phyloP scores from a whole-genome alignment of 2,888 invertebrate genomes.

The Xestoiulus laeticollis region DNA sequence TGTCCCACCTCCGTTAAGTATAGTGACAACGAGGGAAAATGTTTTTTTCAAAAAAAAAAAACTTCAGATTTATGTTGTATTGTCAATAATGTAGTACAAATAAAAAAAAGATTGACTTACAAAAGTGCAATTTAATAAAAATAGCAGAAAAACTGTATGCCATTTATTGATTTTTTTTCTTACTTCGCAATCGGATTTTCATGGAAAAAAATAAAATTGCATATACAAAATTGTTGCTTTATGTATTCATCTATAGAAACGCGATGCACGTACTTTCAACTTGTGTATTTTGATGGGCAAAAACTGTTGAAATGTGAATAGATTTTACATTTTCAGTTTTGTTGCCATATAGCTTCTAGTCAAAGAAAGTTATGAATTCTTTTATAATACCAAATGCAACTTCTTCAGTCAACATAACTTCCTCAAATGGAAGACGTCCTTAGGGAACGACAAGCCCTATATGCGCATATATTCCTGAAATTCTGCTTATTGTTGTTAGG shows the following conservation, averaged over 20 bases:
- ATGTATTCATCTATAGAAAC: background rate
- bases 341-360: background rate
- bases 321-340: background rate
- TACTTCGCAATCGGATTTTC: conserved; percentile 24
- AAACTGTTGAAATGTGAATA: conserved; percentile 39
- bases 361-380: conserved; percentile 38
- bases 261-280: conserved; percentile 25
- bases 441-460: background rate
- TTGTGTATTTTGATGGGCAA: conserved; percentile 8
- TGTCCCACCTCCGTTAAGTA: conserved; percentile 35
- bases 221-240: conserved; percentile 15
- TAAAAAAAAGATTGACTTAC: conserved; percentile 46
- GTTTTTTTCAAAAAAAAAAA: conserved; percentile 11
- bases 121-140: conserved; percentile 51
- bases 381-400: conserved; percentile 30
- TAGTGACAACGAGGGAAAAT: conserved; percentile 39
- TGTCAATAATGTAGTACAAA: conserved; percentile 50
- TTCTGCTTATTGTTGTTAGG: background rate
- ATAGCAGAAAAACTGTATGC: conserved; percentile 48
- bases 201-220: background rate
- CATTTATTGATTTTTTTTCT: conserved; percentile 47
- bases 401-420: conserved; percentile 32
- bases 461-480: background rate
- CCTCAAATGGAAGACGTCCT: conserved; percentile 1
- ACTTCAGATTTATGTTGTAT: conserved; percentile 44